These are phyloP conservation scores for Leguminivora glycinivorella DNA, from an alignment of 1,140 invertebrate genomes.

Conservation along the genomic window DNA sequence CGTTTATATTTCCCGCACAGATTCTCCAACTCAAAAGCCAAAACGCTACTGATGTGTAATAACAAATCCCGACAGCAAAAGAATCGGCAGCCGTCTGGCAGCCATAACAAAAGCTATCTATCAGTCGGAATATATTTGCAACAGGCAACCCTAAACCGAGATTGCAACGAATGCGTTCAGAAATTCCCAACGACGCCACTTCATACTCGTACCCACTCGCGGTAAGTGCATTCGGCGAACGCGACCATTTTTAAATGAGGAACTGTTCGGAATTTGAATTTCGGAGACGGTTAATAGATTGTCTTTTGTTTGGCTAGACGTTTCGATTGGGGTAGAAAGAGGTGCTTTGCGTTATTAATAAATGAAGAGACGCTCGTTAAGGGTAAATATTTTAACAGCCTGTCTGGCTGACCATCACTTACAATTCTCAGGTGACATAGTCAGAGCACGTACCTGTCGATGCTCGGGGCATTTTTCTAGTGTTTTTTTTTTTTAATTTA, in stretches of 20 bases:
- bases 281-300: constrained; percentile 7
- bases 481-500: too few species aligned
- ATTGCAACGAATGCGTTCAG: constrained; percentile 51
- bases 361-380: too few species aligned
- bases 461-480: too few species aligned
- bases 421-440: too few species aligned
- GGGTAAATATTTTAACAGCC: too few species aligned
- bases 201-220: constrained; percentile 39
- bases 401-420: too few species aligned
- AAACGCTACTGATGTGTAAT: background rate
- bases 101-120: background rate
- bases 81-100: background rate
- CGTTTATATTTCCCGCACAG: background rate
- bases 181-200: constrained; percentile 48
- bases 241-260: constrained; percentile 31
- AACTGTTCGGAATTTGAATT: constrained; percentile 32
- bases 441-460: too few species aligned
- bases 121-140: constrained; percentile 6
- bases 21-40: background rate
- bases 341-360: background rate
- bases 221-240: constrained; percentile 50
- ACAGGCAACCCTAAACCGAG: constrained; percentile 38
- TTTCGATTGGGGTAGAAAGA: background rate
- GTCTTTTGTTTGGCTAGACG: background rate
- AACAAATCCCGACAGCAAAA: background rate